These are phyloP conservation scores for Alviniconcha strummeri DNA, from an alignment of 2,888 invertebrate species.

Conservation along the genomic window DNA sequence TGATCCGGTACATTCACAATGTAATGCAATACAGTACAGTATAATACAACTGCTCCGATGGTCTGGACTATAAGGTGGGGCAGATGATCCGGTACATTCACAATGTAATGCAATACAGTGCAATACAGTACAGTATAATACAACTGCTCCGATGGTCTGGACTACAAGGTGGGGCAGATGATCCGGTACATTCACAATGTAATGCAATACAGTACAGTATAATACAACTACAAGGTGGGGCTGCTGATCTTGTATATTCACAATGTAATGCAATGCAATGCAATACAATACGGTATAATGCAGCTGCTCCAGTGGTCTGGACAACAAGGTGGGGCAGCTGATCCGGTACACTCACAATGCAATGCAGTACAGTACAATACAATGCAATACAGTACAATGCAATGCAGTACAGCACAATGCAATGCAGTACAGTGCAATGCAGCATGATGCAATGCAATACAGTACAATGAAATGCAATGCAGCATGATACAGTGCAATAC, in stretches of 20 bases:
- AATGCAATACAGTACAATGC: background rate
- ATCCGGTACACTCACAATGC: background rate
- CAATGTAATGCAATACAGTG: background rate
- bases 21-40: background rate
- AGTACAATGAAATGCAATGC: background rate
- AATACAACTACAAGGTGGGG: conserved; percentile 78
- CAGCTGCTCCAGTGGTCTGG: background rate
- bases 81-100: no score
- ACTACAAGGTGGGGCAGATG: no score
- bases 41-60: conserved; percentile 88
- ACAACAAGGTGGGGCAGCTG: no score
- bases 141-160: background rate
- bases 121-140: background rate
- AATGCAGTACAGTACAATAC: background rate
- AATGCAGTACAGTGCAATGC: background rate
- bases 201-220: background rate
- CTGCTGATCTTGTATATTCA: no score
- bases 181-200: background rate
- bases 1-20: no score
- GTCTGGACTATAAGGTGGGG: conserved; percentile 77
- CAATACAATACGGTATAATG: background rate
- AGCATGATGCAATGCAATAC: conserved; percentile 76
- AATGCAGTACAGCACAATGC: no score
- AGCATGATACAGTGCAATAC: background rate
- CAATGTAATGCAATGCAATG: background rate